Percentiles rank a stretch among this genome's conserved stretches.
Conservation (phyloP, 1,140 invertebrate species). For the Gerris buenoi region DNA sequence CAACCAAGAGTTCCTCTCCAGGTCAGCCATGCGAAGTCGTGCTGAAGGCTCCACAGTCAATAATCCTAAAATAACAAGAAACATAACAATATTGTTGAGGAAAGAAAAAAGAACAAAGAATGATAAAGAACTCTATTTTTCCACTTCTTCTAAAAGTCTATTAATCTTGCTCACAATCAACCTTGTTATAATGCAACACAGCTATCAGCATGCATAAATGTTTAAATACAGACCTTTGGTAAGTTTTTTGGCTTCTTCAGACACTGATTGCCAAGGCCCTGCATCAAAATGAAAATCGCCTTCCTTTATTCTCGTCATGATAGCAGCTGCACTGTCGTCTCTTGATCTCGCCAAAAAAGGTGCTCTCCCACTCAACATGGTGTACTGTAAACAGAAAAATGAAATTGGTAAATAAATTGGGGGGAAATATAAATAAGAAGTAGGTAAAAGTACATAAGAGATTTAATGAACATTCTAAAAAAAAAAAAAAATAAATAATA, state of each 20-base stretch:
- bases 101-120: background rate
- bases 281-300: conserved; percentile 61
- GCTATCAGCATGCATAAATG: no score
- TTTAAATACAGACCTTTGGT: conserved; percentile 53
- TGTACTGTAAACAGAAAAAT: conserved; percentile 46
- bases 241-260: conserved; percentile 54
- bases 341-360: conserved; percentile 56
- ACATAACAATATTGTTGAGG: background rate
- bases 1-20: conserved; percentile 51
- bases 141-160: no score
- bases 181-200: no score
- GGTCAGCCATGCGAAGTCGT: conserved; percentile 48
- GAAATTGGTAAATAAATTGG: no score
- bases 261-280: conserved; percentile 55
- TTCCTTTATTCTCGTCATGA: conserved; percentile 62
- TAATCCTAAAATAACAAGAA: conserved; percentile 33
- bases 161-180: no score
- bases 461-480: no score
- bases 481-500: background rate
- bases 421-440: no score
- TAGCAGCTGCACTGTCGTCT: conserved; percentile 51
- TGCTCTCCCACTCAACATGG: conserved; percentile 69
- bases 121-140: background rate
- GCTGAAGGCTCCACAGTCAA: conserved; percentile 62
- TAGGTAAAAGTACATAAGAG: no score